phyloP scores from a whole-genome alignment of 2,797 vertebrate genomes.

The Nyctalus aviator region DNA sequence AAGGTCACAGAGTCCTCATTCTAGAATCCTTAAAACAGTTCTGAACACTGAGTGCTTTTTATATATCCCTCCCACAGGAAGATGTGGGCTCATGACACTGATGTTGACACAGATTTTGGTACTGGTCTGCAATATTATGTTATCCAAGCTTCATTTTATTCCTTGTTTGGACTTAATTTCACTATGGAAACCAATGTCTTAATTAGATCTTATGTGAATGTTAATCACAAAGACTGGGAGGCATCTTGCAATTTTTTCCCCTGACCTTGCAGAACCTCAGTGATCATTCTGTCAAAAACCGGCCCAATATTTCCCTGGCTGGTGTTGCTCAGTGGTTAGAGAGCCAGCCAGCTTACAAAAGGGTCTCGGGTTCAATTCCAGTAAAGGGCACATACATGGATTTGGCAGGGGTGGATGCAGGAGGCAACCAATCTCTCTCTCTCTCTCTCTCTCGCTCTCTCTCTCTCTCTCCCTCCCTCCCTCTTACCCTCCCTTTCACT shows the following conservation, averaged over 20 bases:
- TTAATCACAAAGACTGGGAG: background rate
- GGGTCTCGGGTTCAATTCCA: background rate
- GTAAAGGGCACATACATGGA: background rate
- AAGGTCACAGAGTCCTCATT: background rate
- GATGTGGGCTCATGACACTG: background rate
- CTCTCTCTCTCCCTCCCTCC: no score
- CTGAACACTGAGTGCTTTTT: background rate
- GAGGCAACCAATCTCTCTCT: no score
- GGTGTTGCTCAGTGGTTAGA: background rate
- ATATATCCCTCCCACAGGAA: background rate
- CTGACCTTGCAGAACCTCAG: background rate
- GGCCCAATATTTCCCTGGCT: background rate
- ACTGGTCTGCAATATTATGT: background rate
- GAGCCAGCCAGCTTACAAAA: background rate
- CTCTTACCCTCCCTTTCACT: no score
- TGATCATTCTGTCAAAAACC: background rate
- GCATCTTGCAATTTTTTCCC: background rate
- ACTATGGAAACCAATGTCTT: background rate
- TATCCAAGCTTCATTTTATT: background rate
- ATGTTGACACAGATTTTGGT: background rate
- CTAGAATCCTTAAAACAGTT: background rate
- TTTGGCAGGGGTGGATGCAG: no score
- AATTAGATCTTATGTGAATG: background rate
- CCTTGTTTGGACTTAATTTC: background rate
- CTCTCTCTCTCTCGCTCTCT: no score